Evolutionary conservation across 2,888 invertebrate species (phyloP).

Genomic region (Escarpia spicata): DNA sequence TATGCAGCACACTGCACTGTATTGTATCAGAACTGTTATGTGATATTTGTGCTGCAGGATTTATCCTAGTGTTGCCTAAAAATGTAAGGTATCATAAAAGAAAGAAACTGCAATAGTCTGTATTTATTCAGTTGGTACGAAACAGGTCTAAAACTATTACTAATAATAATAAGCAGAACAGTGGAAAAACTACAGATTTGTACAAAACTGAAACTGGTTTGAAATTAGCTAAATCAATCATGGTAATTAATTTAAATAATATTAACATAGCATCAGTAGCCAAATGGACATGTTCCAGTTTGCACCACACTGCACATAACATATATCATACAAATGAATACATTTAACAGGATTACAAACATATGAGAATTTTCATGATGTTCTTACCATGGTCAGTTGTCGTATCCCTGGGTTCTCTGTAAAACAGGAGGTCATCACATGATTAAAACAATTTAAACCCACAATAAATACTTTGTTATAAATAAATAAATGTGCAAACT

Average conservation of each 20-base stretch:
- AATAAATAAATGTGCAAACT: too few species aligned
- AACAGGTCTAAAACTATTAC: not conserved
- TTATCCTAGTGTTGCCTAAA: not conserved
- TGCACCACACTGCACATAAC: too few species aligned
- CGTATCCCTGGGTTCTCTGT: constrained; percentile 81
- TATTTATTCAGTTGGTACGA: not conserved
- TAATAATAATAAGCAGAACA: not conserved
- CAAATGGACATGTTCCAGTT: too few species aligned
- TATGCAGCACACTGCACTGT: not conserved
- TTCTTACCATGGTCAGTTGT: constrained; percentile 75
- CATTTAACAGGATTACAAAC: not conserved
- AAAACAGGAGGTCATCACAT: constrained; percentile 38
- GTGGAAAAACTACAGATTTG: too few species aligned
- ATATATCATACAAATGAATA: too few species aligned
- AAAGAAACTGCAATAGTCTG: not conserved
- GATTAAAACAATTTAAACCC: not conserved
- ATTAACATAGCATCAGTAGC: too few species aligned
- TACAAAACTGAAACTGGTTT: too few species aligned
- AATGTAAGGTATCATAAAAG: not conserved
- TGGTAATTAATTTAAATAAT: too few species aligned
- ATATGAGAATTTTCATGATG: not conserved
- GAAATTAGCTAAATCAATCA: too few species aligned
- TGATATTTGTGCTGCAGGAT: not conserved
- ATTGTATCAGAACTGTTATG: not conserved
- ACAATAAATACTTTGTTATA: too few species aligned